These are phyloP conservation scores for Laothoe populi DNA, from an alignment of 2,888 invertebrate genomes.

Conservation along the genomic window DNA sequence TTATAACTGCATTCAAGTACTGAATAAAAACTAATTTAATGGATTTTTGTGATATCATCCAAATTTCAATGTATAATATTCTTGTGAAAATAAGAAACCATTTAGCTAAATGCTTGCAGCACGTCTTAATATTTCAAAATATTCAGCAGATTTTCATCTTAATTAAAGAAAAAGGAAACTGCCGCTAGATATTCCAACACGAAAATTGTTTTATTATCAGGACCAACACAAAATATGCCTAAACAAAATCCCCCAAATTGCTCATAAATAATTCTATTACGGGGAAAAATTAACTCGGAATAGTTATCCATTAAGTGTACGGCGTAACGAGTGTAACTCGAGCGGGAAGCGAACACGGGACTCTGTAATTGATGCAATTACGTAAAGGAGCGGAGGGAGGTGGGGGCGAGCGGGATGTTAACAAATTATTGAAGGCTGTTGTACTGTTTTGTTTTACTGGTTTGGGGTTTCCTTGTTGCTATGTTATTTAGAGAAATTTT, in stretches of 20 bases:
- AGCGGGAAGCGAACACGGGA: slow-evolving; percentile 40
- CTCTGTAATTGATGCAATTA: slow-evolving; percentile 72
- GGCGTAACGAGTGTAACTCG: slow-evolving; percentile 40
- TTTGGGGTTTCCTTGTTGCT: slow-evolving; percentile 5
- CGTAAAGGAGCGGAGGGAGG: slow-evolving; percentile 40
- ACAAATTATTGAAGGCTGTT: slow-evolving; percentile 18
- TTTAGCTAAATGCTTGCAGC: too few species aligned
- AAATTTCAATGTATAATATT: too few species aligned
- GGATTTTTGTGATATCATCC: too few species aligned
- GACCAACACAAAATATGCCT: neutral
- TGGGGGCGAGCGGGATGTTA: slow-evolving; percentile 29
- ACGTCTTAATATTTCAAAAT: too few species aligned
- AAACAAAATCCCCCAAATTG: slow-evolving; percentile 17
- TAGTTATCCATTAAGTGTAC: slow-evolving; percentile 21
- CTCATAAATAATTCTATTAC: slow-evolving; percentile 24
- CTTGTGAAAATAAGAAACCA: too few species aligned
- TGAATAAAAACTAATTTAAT: too few species aligned
- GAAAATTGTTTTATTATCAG: neutral
- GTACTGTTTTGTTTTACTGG: slow-evolving; percentile 22
- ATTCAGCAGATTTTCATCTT: too few species aligned
- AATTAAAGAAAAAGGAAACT: too few species aligned
- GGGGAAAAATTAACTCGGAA: slow-evolving; percentile 22
- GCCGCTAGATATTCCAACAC: neutral
- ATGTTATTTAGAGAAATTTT: neutral
- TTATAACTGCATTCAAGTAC: too few species aligned